Evolutionary conservation across 2,888 invertebrate genomes (phyloP), one percentile per base, ranked within the genome.

Genomic region (Alitta virens): DNA sequence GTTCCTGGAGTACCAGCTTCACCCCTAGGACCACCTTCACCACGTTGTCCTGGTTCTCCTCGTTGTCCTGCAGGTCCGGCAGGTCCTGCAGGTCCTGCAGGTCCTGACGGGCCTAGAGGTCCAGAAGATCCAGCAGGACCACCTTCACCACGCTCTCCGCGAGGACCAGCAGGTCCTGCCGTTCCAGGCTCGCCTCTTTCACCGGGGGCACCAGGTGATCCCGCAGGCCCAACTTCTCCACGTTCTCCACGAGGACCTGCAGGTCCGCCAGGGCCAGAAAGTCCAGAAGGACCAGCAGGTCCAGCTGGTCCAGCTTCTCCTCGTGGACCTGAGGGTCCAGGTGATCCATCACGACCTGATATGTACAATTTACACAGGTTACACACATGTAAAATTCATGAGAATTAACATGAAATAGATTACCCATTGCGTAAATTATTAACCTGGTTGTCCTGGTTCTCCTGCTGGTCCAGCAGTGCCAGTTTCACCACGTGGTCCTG

Each of bases 1-100:
- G 67, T 23, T 23, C 71, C 69, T 25, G 55, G n/a, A 16, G 51
- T 50, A 18, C 71, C 70, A 40, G 25, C 21, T 43, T 55, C 56
- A 33, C 72, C 64, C 62, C 42, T 42, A 2, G 38, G 33, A 14
- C 59, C 59, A 2, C 51, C 40, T 33, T 50, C 12, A 40, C 59
- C 59, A 18, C 46, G 24, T 24, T 40, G 21, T 42, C 60, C 64
- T 2, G 38, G n/a, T 40, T 56, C 63, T 42, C 60, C 60, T 9
- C 52, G 25, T 16, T 24, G 25, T n/a, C 60, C 60, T 53, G 42
- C 43, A 7, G 27, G 52, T n/a, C 60, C 60, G 1, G 60, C 53
- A 2, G 33, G 42, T 25, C 60, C 60, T 7, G 40, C 1, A 5
- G 42, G 53, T 18, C 60, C 60, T n/a, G 42, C 2, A 16, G 26